A percentile compares a stretch with the other conserved stretches of the same genome.
Evolutionary conservation across 2,797 vertebrate species (phyloP).

Genomic region (Phrynocephalus vlangalii): DNA sequence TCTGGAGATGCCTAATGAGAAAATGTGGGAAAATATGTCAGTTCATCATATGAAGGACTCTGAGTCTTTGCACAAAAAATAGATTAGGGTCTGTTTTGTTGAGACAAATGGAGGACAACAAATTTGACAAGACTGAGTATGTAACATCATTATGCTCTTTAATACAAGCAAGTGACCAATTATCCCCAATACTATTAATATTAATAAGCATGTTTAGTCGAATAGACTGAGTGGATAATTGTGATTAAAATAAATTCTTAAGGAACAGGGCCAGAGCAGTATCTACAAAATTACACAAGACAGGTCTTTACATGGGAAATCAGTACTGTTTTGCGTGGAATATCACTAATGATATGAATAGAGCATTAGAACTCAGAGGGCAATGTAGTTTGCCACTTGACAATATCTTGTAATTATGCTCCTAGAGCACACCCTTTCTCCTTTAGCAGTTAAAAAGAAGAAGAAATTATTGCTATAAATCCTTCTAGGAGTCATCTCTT

Average conservation of each 20-base stretch:
- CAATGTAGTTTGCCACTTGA: not conserved
- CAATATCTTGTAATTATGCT: not conserved
- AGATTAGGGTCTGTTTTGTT: not conserved
- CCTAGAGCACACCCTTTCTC: not conserved
- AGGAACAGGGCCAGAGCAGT: not conserved
- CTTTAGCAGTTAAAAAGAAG: not conserved
- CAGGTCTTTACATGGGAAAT: not conserved
- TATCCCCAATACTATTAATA: not conserved
- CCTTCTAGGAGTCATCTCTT: not conserved
- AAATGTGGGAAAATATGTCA: conserved; percentile 17
- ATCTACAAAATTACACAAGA: not conserved
- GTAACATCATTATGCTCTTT: not conserved
- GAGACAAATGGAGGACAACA: not conserved
- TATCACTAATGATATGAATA: not conserved
- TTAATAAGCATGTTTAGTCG: not conserved
- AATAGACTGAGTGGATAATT: not conserved
- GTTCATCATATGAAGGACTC: not conserved
- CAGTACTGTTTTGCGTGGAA: not conserved
- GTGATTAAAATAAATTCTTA: not conserved
- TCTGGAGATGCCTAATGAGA: conserved; percentile 81
- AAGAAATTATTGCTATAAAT: not conserved
- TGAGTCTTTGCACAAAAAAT: not conserved
- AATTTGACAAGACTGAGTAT: not conserved
- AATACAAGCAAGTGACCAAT: not conserved
- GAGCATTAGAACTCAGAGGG: not conserved